These are phyloP conservation scores for Hippocampus abdominalis DNA, from an alignment of 2,113 vertebrate species.

Conservation along the genomic window DNA sequence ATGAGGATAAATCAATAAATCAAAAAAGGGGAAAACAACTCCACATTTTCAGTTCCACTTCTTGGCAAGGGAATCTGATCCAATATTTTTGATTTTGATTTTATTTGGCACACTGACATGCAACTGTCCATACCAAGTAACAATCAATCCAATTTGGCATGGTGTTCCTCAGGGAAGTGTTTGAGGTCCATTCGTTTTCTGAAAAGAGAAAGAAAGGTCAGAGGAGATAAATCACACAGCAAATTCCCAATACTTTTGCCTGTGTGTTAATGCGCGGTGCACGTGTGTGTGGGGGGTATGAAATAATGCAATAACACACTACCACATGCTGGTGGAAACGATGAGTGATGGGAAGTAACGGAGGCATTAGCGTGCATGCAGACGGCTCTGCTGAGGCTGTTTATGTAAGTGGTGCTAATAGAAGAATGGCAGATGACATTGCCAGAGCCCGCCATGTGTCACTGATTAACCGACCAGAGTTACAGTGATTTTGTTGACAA, in stretches of 20 bases:
- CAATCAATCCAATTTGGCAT: not conserved
- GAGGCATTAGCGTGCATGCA: constrained; percentile 51
- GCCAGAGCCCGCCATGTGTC: constrained; percentile 68
- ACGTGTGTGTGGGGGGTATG: not conserved
- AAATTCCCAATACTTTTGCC: not conserved
- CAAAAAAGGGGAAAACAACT: not conserved
- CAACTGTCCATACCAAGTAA: not conserved
- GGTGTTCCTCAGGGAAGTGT: not conserved
- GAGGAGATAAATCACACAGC: not conserved
- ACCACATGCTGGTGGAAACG: constrained; percentile 3
- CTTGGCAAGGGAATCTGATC: no score
- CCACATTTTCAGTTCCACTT: no score
- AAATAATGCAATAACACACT: not conserved
- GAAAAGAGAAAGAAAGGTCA: no score
- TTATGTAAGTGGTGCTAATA: constrained; percentile 9
- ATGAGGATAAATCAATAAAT: not conserved
- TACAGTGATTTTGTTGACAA: constrained; percentile 68
- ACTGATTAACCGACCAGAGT: constrained; percentile 64
- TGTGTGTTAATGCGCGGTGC: not conserved
- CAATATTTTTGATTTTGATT: no score
- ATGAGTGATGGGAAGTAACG: constrained; percentile 32
- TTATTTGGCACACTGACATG: not conserved
- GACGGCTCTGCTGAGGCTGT: constrained; percentile 49
- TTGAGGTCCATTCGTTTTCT: not conserved
- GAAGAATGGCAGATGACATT: constrained; percentile 44